phyloP scores from a whole-genome alignment of 2,888 invertebrate species.

The Agriopis leucophaearia region DNA sequence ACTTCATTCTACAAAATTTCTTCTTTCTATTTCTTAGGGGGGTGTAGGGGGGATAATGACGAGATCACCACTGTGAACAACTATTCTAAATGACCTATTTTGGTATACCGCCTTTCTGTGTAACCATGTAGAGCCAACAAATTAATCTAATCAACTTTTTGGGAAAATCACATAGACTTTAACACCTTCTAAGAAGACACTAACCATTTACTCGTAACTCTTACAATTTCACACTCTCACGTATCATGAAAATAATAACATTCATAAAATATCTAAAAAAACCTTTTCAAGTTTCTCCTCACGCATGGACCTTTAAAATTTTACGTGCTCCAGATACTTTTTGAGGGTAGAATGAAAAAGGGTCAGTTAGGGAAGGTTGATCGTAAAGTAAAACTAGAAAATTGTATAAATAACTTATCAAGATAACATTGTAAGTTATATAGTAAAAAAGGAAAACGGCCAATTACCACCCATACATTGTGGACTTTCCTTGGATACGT shows the following conservation, averaged over 20 bases:
- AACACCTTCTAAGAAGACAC: background rate
- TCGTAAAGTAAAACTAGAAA: constrained; percentile 10
- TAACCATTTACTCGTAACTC: background rate
- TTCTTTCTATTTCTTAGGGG: too few relatives aligned
- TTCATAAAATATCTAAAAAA: constrained; percentile 18
- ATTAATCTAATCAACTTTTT: background rate
- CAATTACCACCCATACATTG: too few relatives aligned
- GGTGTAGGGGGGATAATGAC: too few relatives aligned
- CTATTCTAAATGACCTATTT: too few relatives aligned
- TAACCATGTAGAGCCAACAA: background rate
- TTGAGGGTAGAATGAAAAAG: constrained; percentile 17
- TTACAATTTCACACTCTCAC: background rate
- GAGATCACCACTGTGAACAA: too few relatives aligned
- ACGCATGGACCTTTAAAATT: constrained; percentile 20
- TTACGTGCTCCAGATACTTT: constrained; percentile 30
- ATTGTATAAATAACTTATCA: background rate
- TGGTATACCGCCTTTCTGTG: too few relatives aligned
- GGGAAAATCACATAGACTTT: background rate
- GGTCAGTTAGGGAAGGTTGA: constrained; percentile 9
- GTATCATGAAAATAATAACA: constrained; percentile 18
- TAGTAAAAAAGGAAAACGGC: too few relatives aligned
- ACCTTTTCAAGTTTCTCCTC: constrained; percentile 10
- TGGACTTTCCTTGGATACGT: too few relatives aligned
- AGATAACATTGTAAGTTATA: too few relatives aligned
- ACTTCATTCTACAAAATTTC: too few relatives aligned